Evolutionary conservation across 2,888 invertebrate genomes (phyloP).

Genomic region (Chaitophorus viminalis): DNA sequence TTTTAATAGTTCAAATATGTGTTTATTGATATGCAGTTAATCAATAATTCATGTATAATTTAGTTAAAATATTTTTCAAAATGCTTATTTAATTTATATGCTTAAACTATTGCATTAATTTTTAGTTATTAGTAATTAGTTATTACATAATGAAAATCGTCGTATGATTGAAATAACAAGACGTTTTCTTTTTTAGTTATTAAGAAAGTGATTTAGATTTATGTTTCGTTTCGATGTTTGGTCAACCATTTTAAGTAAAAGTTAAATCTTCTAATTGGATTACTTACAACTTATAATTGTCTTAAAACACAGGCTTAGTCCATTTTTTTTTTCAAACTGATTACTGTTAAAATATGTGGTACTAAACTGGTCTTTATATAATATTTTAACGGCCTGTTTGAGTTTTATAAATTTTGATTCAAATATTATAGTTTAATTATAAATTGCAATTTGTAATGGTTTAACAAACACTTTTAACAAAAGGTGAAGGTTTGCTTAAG

Average conservation of each 20-base stretch:
- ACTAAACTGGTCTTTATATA: not conserved
- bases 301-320: slow-evolving; percentile 5
- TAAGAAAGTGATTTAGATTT: slow-evolving; percentile 50
- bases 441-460: no score
- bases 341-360: slow-evolving; percentile 23
- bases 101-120: not conserved
- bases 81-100: not conserved
- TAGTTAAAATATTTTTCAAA: no score
- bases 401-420: slow-evolving; percentile 12
- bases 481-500: slow-evolving; percentile 19
- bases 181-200: slow-evolving; percentile 33
- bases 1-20: no score
- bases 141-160: not conserved
- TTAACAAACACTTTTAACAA: no score
- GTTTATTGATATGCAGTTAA: not conserved
- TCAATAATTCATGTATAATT: not conserved
- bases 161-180: not conserved
- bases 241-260: slow-evolving; percentile 56
- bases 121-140: no score
- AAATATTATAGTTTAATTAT: not conserved
- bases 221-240: slow-evolving; percentile 35
- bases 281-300: slow-evolving; percentile 45
- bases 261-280: slow-evolving; percentile 54
- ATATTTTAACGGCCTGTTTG: not conserved
- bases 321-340: slow-evolving; percentile 33